phyloP scores from a whole-genome alignment of 2,797 vertebrate genomes.

The Acanthurus lineatus region DNA sequence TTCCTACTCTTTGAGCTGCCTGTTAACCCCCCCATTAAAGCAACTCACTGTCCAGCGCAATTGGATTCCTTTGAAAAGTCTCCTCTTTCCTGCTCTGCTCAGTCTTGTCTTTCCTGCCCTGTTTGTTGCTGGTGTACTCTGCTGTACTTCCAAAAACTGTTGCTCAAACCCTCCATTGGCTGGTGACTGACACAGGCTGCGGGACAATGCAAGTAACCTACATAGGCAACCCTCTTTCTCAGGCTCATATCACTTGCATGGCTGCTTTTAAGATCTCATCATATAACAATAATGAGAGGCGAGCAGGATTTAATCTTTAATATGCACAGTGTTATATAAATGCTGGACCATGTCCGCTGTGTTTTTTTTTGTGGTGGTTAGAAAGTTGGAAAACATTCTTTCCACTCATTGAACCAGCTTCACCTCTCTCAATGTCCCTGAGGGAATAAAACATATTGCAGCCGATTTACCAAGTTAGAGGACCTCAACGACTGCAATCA shows the following conservation, averaged over 20 bases:
- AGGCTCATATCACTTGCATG: neutral
- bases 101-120: neutral
- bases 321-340: neutral
- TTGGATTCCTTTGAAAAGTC: neutral
- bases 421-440: neutral
- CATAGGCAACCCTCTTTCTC: neutral
- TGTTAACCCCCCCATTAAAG: neutral
- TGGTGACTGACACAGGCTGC: neutral
- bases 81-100: neutral
- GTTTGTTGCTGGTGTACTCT: neutral
- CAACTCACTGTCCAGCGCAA: neutral
- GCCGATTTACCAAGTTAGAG: constrained; percentile 26
- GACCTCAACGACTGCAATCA: constrained; percentile 14
- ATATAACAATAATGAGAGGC: neutral
- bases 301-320: neutral
- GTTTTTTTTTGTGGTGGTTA: constrained; percentile 27
- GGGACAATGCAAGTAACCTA: neutral
- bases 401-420: neutral
- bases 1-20: neutral
- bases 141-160: neutral
- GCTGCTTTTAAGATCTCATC: neutral
- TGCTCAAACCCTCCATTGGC: neutral
- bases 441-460: neutral
- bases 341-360: neutral
- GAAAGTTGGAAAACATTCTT: constrained; percentile 33